Base-by-base conservation (phyloP, 1,140 invertebrate genomes). In the Hycleus cichorii region DNA sequence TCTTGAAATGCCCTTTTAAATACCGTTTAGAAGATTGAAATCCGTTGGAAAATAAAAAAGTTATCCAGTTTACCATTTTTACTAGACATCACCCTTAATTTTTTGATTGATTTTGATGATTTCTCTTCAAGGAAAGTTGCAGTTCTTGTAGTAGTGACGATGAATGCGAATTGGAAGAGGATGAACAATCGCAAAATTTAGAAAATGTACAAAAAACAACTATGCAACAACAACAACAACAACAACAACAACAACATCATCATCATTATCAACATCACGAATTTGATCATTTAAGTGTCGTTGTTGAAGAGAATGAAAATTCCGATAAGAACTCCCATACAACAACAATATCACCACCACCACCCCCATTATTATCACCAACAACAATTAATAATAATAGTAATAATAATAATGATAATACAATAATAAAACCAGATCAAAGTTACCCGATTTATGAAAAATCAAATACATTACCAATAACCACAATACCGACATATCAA, bases 211-310 rank as follows among this genome's bases (percentile, higher is more conserved):
- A 73, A 51, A 72, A 71, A 57, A 74, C 70, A 40, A 70, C 70
- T 57, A 44, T 72, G 49, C 65, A 32, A 32, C 27, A 32, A 32
- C 7, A 4, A 32, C 27, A 32, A 32, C 12, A 12, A 32, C n/a
- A n/a, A n/a, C n/a, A n/a, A n/a, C n/a, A 32, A 4, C 7, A 32
- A 4, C 27, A 32, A 1, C 27, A 4, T 4, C 27, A 32, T 2
- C 27, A 68, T 46, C 69, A 76, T 18, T 64, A 81, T 18, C 74
- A 76, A 46, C 78, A 82, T 51, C 12, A 12, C 12, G 83, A 86
- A 60, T 88, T 87, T 66, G 87, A 90, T 68, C 84, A 86, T 71
- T 76, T 89, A 18, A 87, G 84, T 26, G 81, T 88, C 1, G 86
- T 90, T 1, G 82, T 85, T 1, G 87, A 89, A 64, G 86, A 89